A percentile compares a stretch with the other conserved stretches of the same genome.
Conservation (phyloP, 2,888 invertebrate genomes). For the Stegana nigrithorax region DNA sequence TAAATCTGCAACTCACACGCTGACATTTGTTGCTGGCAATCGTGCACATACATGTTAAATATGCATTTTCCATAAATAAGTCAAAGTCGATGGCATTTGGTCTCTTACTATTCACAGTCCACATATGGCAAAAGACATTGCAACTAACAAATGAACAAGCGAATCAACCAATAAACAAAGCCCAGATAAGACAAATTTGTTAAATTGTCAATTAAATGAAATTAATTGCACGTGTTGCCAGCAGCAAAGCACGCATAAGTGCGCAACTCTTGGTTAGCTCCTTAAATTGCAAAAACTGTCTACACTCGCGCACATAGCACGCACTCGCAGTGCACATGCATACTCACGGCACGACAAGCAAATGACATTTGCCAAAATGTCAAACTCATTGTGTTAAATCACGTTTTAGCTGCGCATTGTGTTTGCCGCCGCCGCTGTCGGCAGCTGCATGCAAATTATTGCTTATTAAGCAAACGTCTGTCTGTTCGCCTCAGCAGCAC, state of each 20-base stretch:
- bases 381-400: slow-evolving; percentile 9
- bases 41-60: background rate
- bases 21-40: no score
- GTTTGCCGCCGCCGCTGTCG: background rate
- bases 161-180: no score
- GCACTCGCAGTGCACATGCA: background rate
- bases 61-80: no score
- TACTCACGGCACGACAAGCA: background rate
- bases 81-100: no score
- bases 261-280: background rate
- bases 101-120: no score
- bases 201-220: slow-evolving; percentile 12
- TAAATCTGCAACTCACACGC: background rate
- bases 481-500: no score
- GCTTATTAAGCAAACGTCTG: background rate
- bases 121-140: no score
- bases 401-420: slow-evolving; percentile 1
- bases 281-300: slow-evolving; percentile 4
- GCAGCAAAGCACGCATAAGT: background rate
- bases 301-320: background rate
- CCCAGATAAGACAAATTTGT: slow-evolving; percentile 12
- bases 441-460: slow-evolving; percentile 1
- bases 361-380: slow-evolving; percentile 11
- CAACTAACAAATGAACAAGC: no score
- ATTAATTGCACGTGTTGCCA: slow-evolving; percentile 7